A percentile compares a stretch with the other conserved stretches of the same genome.
phyloP scores from a whole-genome alignment of 2,888 invertebrate genomes.

The Philopedon plagiatum region DNA sequence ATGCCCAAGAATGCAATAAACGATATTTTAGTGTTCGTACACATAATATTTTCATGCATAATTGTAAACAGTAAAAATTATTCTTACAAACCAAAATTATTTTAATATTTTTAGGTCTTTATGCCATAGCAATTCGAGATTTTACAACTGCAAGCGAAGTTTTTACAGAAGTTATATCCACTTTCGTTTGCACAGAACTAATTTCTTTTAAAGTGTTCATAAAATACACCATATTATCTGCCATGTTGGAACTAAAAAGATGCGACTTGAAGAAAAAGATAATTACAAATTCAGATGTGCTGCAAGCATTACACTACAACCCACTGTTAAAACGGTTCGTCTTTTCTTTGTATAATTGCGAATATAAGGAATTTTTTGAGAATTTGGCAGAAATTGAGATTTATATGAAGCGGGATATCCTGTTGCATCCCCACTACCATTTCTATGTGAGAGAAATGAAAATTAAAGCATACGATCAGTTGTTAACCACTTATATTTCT shows the following conservation, averaged over 20 bases:
- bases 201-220: slow-evolving; percentile 76
- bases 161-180: slow-evolving; percentile 80
- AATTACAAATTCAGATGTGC: slow-evolving; percentile 76
- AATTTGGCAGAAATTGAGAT: slow-evolving; percentile 66
- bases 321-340: slow-evolving; percentile 74
- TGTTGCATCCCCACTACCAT: slow-evolving; percentile 76
- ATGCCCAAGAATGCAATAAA: no score
- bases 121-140: slow-evolving; percentile 78
- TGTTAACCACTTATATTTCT: slow-evolving; percentile 79
- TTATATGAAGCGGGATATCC: slow-evolving; percentile 74
- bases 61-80: neutral
- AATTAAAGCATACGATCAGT: slow-evolving; percentile 79
- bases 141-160: slow-evolving; percentile 76
- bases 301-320: slow-evolving; percentile 82
- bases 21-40: no score
- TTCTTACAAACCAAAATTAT: no score
- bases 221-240: slow-evolving; percentile 66
- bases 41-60: no score
- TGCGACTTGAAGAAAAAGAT: slow-evolving; percentile 65
- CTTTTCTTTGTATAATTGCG: slow-evolving; percentile 77
- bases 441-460: slow-evolving; percentile 82
- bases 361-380: slow-evolving; percentile 78
- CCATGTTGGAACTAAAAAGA: slow-evolving; percentile 66
- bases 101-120: slow-evolving; percentile 66
- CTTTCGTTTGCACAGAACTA: slow-evolving; percentile 82